These are phyloP conservation scores for Tetramorium bicarinatum DNA, from an alignment of 2,888 invertebrate species.

Conservation along the genomic window DNA sequence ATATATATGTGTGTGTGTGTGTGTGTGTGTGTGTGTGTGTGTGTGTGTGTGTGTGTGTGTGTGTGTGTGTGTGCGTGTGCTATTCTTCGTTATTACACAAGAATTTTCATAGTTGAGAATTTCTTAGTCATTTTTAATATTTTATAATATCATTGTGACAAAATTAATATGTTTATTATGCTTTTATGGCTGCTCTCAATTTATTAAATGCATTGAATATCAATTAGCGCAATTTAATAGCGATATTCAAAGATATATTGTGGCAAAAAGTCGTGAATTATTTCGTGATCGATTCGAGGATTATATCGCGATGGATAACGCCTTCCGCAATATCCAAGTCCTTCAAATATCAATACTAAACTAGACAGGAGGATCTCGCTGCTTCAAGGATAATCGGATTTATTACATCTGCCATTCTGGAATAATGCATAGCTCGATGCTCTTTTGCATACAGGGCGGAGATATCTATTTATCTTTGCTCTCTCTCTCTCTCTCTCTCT, in stretches of 20 bases:
- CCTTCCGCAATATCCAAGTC: not conserved
- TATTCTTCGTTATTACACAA: not conserved
- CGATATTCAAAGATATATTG: not conserved
- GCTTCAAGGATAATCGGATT: conserved; percentile 39
- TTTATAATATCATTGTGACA: not conserved
- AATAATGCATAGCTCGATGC: conserved; percentile 14
- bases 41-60: too few relatives aligned
- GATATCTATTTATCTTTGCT: conserved; percentile 5
- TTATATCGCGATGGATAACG: conserved; percentile 1
- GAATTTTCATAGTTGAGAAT: not conserved
- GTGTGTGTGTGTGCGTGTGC: too few relatives aligned
- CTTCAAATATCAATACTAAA: conserved; percentile 35
- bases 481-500: conserved; percentile 1
- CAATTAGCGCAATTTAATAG: not conserved
- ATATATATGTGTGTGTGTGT: too few relatives aligned
- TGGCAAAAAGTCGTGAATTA: not conserved
- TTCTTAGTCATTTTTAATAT: not conserved
- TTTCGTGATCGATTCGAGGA: not conserved
- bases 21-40: too few relatives aligned
- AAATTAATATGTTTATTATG: not conserved
- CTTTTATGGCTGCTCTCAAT: not conserved
- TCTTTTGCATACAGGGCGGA: not conserved
- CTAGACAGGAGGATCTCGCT: conserved; percentile 7
- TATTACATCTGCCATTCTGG: conserved; percentile 23
- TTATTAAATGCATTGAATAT: not conserved